A percentile compares a stretch with the other conserved stretches of the same genome.
Evolutionary conservation across 2,113 vertebrate species (phyloP).

Genomic region (Macroglossus sobrinus): DNA sequence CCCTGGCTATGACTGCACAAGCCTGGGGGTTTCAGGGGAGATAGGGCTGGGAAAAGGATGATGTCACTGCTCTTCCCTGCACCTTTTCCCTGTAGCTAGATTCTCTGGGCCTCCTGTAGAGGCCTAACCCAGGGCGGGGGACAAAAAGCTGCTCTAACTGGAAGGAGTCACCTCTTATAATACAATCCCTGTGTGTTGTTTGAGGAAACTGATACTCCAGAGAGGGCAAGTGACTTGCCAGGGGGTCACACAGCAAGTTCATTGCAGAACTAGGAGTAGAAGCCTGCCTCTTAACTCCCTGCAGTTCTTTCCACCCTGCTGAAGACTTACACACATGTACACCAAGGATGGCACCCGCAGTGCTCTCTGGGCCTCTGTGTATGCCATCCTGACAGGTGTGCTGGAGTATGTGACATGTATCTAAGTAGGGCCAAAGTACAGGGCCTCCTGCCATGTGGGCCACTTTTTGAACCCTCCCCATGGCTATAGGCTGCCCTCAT

Average conservation of each 20-base stretch:
- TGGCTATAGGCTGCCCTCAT: background rate
- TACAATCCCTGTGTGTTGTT: background rate
- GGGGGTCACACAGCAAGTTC: background rate
- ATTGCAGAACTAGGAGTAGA: background rate
- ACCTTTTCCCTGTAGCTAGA: background rate
- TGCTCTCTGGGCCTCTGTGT: background rate
- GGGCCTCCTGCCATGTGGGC: background rate
- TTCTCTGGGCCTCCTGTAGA: background rate
- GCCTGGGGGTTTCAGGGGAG: background rate
- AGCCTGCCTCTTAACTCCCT: background rate
- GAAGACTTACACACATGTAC: background rate
- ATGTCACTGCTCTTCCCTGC: background rate
- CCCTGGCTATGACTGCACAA: background rate
- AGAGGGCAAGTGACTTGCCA: background rate
- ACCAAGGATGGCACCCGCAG: no score
- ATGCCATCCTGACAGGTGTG: background rate
- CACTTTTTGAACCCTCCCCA: background rate
- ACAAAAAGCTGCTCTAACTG: background rate
- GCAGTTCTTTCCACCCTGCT: background rate
- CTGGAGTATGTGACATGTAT: accelerated
- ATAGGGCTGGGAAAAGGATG: background rate
- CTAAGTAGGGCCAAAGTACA: background rate
- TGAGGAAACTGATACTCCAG: background rate
- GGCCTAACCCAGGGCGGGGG: background rate
- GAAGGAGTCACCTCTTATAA: background rate